Evolutionary conservation across 2,113 vertebrate species (phyloP).

Genomic region (Ardeotis arabs): DNA sequence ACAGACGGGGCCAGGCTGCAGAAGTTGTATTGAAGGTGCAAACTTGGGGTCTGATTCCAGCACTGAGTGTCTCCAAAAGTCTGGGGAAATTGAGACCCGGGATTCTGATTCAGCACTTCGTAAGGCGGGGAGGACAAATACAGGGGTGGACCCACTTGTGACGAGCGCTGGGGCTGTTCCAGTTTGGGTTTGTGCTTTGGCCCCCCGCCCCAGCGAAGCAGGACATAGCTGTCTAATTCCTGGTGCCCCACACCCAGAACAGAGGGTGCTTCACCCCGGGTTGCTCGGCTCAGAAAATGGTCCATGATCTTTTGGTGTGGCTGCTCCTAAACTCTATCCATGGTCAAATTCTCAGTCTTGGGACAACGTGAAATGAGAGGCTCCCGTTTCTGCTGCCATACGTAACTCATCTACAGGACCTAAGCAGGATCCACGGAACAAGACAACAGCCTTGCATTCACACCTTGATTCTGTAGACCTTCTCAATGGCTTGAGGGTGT

Average conservation of each 20-base stretch:
- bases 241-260: not conserved
- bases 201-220: not conserved
- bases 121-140: not conserved
- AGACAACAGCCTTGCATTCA: not conserved
- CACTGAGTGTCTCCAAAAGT: conserved; percentile 22
- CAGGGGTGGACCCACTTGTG: not conserved
- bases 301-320: not conserved
- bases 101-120: conserved; percentile 50
- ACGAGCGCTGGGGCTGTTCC: not conserved
- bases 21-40: not conserved
- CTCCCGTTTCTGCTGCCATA: not conserved
- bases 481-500: conserved; percentile 85
- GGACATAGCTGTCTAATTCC: not conserved
- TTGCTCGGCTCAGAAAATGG: not conserved
- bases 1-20: conserved; percentile 11
- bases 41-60: not conserved
- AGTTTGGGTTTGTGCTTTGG: not conserved
- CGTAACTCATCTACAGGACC: accelerated
- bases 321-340: not conserved
- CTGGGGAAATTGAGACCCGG: not conserved
- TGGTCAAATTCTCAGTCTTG: accelerated
- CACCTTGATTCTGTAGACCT: conserved; percentile 90
- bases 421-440: not conserved
- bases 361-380: not conserved
- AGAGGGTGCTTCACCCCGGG: not conserved